Base-by-base conservation (phyloP, 2,797 vertebrate genomes). In the Sorex maritimensis region DNA sequence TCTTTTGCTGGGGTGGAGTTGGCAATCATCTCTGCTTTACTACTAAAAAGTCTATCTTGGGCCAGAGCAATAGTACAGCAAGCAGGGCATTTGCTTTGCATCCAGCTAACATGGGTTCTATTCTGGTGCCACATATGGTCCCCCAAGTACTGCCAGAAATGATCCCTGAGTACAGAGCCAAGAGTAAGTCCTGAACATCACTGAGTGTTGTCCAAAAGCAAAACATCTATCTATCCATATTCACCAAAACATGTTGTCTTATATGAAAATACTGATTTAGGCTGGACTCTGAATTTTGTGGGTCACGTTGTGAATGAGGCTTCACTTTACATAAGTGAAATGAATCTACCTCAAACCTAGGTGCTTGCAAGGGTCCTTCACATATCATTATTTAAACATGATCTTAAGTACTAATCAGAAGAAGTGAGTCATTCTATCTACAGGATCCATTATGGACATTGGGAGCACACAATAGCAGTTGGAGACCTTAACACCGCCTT, bases 261-360 rank as follows among this genome's bases (percentile, higher is more conserved):
- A 6, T 55, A 41, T 28, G 23, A 24, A 86, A 61, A 88, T 88
- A 71, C 52, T 55, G 21, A 80, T 69, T 77, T 93, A 90, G 46
- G 11, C 28, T 88, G 77, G 86, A 89, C 81, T 90, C 38, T 92
- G 30, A 81, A 94, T 49, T 34, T 72, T 61, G 26, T 28, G 6
- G 61, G 46, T 86, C 55, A 87, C 79, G 41, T 0, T 77, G 49
- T 77, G 52, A 94, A 38, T 26, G 80, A 69, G 38, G 26, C 86
- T 38, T 91, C 58, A 71, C 15, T 71, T 58, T 19, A 41, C 71
- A 41, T 38, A 69, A 89, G 65, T 74, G 30, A 38, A 78, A 74
- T 28, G 9, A 82, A 84, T 44, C n/a, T 15, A 63, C 67, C n/a
- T 67, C 30, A 91, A 77, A 94, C 63, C 75, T 34, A 12, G 11